Percentiles rank a stretch among this genome's conserved stretches.
Evolutionary conservation across 2,113 vertebrate genomes (phyloP).

Genomic region (Poecilia latipinna): DNA sequence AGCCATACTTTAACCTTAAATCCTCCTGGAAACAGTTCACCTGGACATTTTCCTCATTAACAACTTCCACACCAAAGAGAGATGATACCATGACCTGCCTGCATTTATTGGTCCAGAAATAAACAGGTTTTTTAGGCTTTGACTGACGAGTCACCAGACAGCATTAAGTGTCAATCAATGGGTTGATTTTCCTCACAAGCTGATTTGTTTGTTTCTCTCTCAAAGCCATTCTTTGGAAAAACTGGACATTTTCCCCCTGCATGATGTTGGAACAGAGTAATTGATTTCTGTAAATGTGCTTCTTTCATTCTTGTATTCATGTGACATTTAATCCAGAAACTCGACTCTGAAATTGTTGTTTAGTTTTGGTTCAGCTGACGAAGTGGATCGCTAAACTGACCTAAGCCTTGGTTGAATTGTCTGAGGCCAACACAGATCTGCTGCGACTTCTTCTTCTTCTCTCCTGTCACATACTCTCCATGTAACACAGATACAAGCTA

Average conservation of each 20-base stretch:
- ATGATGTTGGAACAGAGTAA: not conserved
- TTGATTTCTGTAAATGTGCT: not conserved
- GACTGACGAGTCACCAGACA: not conserved
- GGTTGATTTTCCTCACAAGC: not conserved
- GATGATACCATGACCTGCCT: no score
- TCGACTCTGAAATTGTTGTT: no score
- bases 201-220: not conserved
- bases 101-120: not conserved
- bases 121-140: not conserved
- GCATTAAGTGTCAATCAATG: not conserved
- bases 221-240: not conserved
- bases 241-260: not conserved
- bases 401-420: slow-evolving; percentile 1
- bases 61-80: no score
- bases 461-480: not conserved
- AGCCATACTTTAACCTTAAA: no score
- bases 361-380: not conserved
- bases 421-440: not conserved
- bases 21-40: no score
- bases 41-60: no score
- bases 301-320: not conserved
- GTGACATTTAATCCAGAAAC: not conserved
- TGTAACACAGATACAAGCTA: not conserved
- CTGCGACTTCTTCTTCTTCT: not conserved
- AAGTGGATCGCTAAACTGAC: not conserved